phyloP scores from a whole-genome alignment of 2,113 vertebrate genomes.

The Zingel zingel region DNA sequence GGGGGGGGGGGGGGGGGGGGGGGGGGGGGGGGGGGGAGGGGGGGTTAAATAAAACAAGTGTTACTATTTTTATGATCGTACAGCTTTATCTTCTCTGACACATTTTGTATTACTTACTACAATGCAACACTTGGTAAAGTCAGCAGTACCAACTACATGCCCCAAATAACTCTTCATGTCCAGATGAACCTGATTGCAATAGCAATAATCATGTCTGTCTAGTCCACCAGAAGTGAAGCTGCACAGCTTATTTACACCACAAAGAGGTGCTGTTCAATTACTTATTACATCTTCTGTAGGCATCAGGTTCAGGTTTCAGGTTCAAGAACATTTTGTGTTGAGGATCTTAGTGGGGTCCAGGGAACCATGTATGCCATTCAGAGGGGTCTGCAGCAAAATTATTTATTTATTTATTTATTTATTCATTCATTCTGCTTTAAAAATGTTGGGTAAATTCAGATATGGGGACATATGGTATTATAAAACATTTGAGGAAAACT shows the following conservation, averaged over 20 bases:
- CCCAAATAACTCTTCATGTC: background rate
- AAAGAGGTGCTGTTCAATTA: slow-evolving; percentile 40
- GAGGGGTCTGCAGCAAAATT: background rate
- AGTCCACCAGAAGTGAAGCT: background rate
- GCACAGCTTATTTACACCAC: slow-evolving; percentile 24
- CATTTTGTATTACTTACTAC: background rate
- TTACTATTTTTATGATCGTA: background rate
- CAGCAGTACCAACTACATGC: background rate
- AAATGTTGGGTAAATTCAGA: background rate
- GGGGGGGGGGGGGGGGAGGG: too few relatives aligned
- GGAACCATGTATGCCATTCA: background rate
- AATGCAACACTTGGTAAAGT: background rate
- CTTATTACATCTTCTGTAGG: background rate
- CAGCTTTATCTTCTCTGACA: background rate
- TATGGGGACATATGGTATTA: background rate
- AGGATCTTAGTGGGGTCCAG: background rate
- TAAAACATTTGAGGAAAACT: background rate
- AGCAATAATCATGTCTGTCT: background rate
- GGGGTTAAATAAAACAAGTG: too few relatives aligned
- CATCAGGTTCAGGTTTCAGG: background rate
- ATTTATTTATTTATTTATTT: background rate
- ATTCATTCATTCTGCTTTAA: background rate
- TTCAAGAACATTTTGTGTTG: background rate
- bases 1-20: accelerated
- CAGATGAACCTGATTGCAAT: background rate